Evolutionary conservation across 1,140 invertebrate species (phyloP), one percentile per base, ranked within the genome.

Genomic region (Drosophila repletoides): DNA sequence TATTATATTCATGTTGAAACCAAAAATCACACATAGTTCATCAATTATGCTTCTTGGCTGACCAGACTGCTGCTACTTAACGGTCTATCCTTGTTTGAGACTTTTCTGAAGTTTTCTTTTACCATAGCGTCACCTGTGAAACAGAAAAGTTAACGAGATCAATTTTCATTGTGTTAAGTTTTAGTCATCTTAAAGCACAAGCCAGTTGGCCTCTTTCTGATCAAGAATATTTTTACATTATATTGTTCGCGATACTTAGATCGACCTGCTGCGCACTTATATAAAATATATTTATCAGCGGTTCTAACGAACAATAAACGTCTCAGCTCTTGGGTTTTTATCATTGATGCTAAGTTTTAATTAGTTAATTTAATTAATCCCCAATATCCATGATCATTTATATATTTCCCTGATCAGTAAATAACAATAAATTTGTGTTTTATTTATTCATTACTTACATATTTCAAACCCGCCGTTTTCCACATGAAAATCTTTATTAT

Each of bases 401-500:
- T 17, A 10, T 24, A 36, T 36, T 34, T 52, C 34, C 19, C 12
- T 52, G 21, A 5, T 19, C n/a, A n/a, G 9, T 7, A 36, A 19
- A 1, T 2, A 21, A 21, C 10, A 43, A 26, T 14, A 34, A 26
- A 34, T 28, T 4, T n/a, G 4, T n/a, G 10, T 41, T 19, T 5
- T n/a, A n/a, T n/a, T n/a, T n/a, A n/a, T n/a, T n/a, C n/a, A n/a
- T n/a, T n/a, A 46, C 41, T 51, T 48, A 64, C 59, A 21, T 26
- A 9, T 55, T 10, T 22, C 26, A 22, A 49, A 29, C 51, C 53
- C 33, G 15, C 21, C 3, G 10, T 5, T 22, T 12, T 53, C 28
- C 12, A 17, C 29, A 15, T 22, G 28, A 29, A 55, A 19, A 5
- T 60, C 48, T 2, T 73, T 65, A 21, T 63, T 40, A 24, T 80